Evolutionary conservation across 2,113 vertebrate genomes (phyloP).

Genomic region (Cisticola juncidis): DNA sequence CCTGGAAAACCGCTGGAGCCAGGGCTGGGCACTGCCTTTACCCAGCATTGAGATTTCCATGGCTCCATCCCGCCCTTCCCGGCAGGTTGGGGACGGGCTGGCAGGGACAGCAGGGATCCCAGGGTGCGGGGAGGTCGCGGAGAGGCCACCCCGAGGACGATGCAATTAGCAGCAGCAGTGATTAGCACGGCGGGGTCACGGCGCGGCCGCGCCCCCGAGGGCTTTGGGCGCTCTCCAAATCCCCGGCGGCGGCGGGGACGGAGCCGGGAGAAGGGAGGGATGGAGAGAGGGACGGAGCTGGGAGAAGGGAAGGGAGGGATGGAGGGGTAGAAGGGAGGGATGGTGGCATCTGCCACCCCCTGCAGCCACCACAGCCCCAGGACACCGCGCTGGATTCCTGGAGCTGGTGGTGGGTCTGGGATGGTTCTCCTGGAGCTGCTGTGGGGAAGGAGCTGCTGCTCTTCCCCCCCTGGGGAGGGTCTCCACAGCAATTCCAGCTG

Average conservation of each 20-base stretch:
- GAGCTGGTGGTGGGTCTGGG: background rate
- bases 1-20: rapidly evolving
- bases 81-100: background rate
- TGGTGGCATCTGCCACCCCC: background rate
- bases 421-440: background rate
- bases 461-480: rapidly evolving
- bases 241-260: rapidly evolving
- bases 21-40: background rate
- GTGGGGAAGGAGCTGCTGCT: background rate
- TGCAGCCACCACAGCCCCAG: rapidly evolving
- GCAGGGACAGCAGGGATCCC: background rate
- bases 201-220: rapidly evolving
- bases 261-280: too few species aligned
- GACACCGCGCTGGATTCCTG: rapidly evolving
- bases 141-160: background rate
- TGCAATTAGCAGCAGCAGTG: background rate
- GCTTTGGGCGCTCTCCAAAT: background rate
- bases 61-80: background rate
- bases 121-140: rapidly evolving
- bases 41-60: rapidly evolving
- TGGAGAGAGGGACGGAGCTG: background rate
- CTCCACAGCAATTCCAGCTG: background rate
- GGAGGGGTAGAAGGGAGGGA: background rate
- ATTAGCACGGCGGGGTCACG: background rate
- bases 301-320: background rate